Evolutionary conservation across 2,113 vertebrate species (phyloP), one percentile per base, ranked within the genome.

Genomic region (Dryoscopus gambensis): DNA sequence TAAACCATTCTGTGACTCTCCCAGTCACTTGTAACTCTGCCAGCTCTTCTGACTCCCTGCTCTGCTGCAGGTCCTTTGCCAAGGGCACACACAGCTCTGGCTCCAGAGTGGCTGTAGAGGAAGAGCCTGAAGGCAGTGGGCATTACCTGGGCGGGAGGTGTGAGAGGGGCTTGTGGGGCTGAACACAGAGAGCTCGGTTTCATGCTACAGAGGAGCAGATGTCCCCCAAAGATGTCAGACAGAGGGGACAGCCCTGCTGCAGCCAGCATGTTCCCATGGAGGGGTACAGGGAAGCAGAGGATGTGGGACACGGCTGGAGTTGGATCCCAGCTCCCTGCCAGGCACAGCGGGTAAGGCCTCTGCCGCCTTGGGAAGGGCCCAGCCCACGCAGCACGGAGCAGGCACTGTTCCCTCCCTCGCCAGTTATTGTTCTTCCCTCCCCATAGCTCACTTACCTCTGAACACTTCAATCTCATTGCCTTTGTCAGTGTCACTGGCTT

Each of bases 401-500:
- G 91, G 81, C 84, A 53, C 67, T 3, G 40, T 68, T 94, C 93
- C 62, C 87, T 60, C 91, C 91, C 90, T 95, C 71, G 0, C 39
- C 83, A 3, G 24, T 75, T 16, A 91, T 87, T 94, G 89, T 97
- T 95, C 95, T 81, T 73, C 65, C 64, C 80, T 90, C 81, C 90
- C 91, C 81, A 14, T 37, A 6, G 20, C 96, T 95, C 93, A 30
- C 65, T 60, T 87, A 93, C 95, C 93, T 95, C 64, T 37, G 57
- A 96, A 35, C 87, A 9, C 84, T 94, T 95, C 93, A 76, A 84
- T 97, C 93, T 76, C 27, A 3, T 63, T 15, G 80, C 91, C 57
- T 92, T 95, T 96, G 94, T 95, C 93, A 87, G 44, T 33, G 82
- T 92, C 67, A 2, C 65, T 89, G 95, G 47, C 77, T 95, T 95